phyloP scores from a whole-genome alignment of 2,113 vertebrate species.

The Periophthalmus modestus region DNA sequence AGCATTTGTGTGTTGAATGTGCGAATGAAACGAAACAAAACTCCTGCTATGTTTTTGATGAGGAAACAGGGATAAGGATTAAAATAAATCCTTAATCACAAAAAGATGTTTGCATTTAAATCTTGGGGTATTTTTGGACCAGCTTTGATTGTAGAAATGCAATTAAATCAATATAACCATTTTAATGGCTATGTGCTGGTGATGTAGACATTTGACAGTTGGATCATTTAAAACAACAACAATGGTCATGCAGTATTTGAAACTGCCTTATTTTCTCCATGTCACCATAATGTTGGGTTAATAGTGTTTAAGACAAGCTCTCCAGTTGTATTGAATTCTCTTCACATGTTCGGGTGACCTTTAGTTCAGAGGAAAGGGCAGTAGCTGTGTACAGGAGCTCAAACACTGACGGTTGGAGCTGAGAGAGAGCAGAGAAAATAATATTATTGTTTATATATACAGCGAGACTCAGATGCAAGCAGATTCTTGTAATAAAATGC shows the following conservation, averaged over 20 bases:
- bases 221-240: neutral
- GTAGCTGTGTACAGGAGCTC: neutral
- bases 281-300: constrained; percentile 20
- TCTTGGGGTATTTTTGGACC: too few relatives aligned
- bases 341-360: constrained; percentile 38
- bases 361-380: constrained; percentile 55
- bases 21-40: too few relatives aligned
- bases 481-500: neutral
- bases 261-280: neutral
- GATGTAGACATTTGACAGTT: neutral
- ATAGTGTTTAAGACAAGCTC: constrained; percentile 32
- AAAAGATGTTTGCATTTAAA: too few relatives aligned
- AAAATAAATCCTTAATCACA: too few relatives aligned
- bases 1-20: too few relatives aligned
- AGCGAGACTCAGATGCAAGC: neutral
- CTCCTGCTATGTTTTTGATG: too few relatives aligned
- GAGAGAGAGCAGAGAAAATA: neutral
- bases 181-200: too few relatives aligned
- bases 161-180: too few relatives aligned
- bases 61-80: too few relatives aligned
- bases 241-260: too few relatives aligned
- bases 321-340: constrained; percentile 24
- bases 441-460: neutral
- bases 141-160: too few relatives aligned
- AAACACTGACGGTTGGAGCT: constrained; percentile 25